phyloP scores from a whole-genome alignment of 2,113 vertebrate species.

The Limnothrissa miodon region DNA sequence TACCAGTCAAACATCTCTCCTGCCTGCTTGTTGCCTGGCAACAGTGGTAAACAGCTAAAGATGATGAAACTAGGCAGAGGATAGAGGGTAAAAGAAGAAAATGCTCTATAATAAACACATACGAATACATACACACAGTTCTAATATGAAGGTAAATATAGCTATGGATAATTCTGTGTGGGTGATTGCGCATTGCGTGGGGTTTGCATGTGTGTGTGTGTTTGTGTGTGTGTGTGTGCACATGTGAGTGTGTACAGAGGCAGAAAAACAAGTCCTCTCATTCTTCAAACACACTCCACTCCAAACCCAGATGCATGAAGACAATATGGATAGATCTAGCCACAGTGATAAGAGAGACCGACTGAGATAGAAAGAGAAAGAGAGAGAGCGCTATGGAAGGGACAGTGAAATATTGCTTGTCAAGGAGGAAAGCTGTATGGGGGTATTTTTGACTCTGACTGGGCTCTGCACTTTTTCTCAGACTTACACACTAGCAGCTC shows the following conservation, averaged over 20 bases:
- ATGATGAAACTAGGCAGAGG: neutral
- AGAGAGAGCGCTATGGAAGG: neutral
- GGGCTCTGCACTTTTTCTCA: no score
- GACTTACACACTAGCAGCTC: no score
- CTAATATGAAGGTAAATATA: neutral
- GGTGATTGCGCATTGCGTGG: no score
- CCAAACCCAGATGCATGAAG: neutral
- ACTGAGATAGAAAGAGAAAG: no score
- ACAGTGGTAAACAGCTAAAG: neutral
- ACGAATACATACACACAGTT: neutral
- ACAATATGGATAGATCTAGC: neutral
- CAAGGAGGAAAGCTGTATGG: neutral
- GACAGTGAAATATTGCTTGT: neutral
- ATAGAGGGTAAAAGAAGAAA: neutral
- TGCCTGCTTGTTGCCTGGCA: constrained; percentile 7
- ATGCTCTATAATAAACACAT: neutral
- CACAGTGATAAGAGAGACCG: no score
- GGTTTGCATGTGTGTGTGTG: neutral
- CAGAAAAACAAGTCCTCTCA: neutral
- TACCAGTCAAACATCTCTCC: neutral
- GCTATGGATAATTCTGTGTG: neutral
- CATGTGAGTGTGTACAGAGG: neutral
- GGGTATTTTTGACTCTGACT: neutral
- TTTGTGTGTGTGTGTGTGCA: neutral
- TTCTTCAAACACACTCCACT: neutral